phyloP scores from a whole-genome alignment of 2,888 invertebrate species.

The Aporophyla nigra region DNA sequence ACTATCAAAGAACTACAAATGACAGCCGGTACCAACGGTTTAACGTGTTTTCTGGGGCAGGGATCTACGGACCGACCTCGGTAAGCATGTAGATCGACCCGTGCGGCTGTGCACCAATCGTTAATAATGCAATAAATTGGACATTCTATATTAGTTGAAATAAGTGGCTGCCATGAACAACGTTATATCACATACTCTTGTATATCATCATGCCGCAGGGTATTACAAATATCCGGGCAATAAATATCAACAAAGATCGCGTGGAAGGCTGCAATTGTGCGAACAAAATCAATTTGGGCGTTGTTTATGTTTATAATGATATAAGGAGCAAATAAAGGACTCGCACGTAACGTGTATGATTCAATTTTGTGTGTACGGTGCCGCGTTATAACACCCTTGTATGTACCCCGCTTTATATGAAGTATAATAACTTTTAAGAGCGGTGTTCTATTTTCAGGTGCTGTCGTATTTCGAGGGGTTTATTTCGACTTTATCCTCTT shows the following conservation, averaged over 20 bases:
- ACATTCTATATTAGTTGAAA: not conserved
- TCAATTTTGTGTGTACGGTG: slow-evolving; percentile 54
- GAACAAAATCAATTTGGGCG: slow-evolving; percentile 52
- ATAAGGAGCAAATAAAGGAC: slow-evolving; percentile 46
- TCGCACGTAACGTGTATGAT: slow-evolving; percentile 57
- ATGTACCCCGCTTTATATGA: slow-evolving; percentile 23
- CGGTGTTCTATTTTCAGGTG: slow-evolving; percentile 39
- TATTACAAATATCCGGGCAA: slow-evolving; percentile 43
- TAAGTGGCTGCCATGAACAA: not conserved
- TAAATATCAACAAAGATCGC: slow-evolving; percentile 45
- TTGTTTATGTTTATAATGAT: slow-evolving; percentile 57
- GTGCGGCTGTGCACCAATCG: not conserved
- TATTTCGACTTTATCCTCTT: slow-evolving; percentile 31
- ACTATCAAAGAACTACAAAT: no score
- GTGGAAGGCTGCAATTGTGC: slow-evolving; percentile 35
- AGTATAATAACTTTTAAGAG: slow-evolving; percentile 41
- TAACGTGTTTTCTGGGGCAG: no score
- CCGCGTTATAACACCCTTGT: slow-evolving; percentile 42
- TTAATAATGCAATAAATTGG: not conserved
- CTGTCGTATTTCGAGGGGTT: slow-evolving; percentile 44
- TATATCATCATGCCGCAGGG: slow-evolving; percentile 25
- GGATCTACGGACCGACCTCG: no score
- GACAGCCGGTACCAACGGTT: no score
- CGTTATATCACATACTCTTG: not conserved
- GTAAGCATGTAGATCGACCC: no score